A percentile compares a stretch with the other conserved stretches of the same genome.
These are phyloP conservation scores for Pteromalus puparum DNA, from an alignment of 1,140 invertebrate genomes.

Conservation along the genomic window DNA sequence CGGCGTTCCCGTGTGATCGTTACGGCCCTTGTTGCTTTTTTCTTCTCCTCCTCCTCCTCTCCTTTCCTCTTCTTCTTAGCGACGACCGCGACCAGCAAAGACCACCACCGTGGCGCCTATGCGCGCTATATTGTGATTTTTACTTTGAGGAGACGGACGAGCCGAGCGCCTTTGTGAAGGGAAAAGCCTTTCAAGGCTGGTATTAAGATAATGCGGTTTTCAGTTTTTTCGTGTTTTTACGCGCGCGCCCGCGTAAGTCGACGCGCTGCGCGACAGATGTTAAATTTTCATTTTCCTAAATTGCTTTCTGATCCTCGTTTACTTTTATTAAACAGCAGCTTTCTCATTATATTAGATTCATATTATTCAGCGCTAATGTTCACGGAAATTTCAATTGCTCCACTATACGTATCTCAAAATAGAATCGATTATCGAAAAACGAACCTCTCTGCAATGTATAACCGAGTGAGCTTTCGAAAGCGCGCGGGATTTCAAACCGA, in stretches of 20 bases:
- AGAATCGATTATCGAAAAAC: no score
- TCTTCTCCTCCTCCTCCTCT: background rate
- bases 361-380: no score
- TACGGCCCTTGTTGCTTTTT: background rate
- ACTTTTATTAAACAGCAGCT: background rate
- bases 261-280: background rate
- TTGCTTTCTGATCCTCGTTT: background rate
- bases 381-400: no score
- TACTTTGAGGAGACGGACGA: background rate
- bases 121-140: slow-evolving; percentile 21
- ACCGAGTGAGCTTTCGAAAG: background rate
- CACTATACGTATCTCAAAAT: no score
- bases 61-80: background rate
- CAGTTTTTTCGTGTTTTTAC: background rate
- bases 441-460: no score
- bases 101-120: no score
- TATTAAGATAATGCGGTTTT: slow-evolving; percentile 16
- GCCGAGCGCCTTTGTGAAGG: no score
- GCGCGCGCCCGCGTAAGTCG: no score
- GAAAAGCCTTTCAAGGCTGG: slow-evolving; percentile 15
- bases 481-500: background rate
- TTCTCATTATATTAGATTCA: no score
- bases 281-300: background rate
- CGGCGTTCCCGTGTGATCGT: slow-evolving; percentile 9
- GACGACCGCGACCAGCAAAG: background rate